phyloP scores from a whole-genome alignment of 2,888 invertebrate genomes.

The Nephrotoma flavescens region DNA sequence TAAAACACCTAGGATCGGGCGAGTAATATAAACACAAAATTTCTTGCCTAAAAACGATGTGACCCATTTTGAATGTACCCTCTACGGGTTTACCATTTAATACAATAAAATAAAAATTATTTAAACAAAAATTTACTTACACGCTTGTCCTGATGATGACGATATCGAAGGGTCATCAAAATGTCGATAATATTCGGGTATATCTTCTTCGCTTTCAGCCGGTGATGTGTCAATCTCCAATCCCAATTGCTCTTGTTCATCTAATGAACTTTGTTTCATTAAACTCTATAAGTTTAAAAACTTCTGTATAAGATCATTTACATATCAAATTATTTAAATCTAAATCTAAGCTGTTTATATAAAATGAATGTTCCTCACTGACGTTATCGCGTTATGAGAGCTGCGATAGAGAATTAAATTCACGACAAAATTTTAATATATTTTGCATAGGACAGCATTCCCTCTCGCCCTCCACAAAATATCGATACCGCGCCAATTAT shows the following conservation, averaged over 20 bases:
- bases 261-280: constrained; percentile 84
- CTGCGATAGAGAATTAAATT: no score
- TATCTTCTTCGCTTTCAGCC: constrained; percentile 41
- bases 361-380: no score
- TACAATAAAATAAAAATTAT: neutral
- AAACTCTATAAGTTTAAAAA: constrained; percentile 39
- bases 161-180: constrained; percentile 29
- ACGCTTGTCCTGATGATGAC: constrained; percentile 8
- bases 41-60: no score
- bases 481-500: no score
- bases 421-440: neutral
- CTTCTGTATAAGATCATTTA: neutral
- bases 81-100: neutral
- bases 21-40: no score
- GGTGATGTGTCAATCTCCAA: constrained; percentile 55
- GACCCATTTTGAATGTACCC: neutral
- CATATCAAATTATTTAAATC: neutral
- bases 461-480: no score
- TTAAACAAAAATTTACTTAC: neutral
- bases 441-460: no score
- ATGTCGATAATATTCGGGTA: constrained; percentile 29
- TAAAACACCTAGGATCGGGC: no score
- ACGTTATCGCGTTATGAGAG: no score
- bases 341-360: neutral
- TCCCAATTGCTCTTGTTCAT: constrained; percentile 61